Evolutionary conservation across 1,140 invertebrate species (phyloP).

Genomic region (Scaptomyza montana): DNA sequence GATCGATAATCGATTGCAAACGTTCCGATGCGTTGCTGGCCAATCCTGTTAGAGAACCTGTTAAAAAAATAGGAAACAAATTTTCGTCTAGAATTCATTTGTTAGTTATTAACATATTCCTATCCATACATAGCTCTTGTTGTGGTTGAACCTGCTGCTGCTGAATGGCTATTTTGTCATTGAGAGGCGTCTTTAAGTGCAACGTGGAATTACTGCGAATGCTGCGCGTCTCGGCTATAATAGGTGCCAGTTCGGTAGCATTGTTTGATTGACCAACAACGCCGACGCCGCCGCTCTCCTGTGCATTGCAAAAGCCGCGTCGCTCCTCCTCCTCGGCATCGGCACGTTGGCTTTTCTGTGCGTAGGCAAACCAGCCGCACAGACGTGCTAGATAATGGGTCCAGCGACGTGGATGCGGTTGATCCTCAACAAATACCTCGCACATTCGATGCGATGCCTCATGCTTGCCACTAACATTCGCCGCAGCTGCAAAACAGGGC

Average conservation of each 20-base stretch:
- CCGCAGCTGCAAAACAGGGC: constrained; percentile 73
- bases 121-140: constrained; percentile 52
- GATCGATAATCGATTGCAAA: constrained; percentile 76
- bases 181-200: constrained; percentile 13
- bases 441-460: constrained; percentile 72
- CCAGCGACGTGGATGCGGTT: constrained; percentile 56
- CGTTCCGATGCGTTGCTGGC: constrained; percentile 67
- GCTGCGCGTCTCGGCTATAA: constrained; percentile 60
- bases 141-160: constrained; percentile 11
- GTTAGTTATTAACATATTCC: too few relatives aligned
- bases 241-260: constrained; percentile 55
- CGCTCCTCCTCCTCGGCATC: constrained; percentile 66
- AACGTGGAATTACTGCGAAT: constrained; percentile 39
- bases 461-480: constrained; percentile 55
- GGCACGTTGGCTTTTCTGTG: constrained; percentile 41
- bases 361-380: constrained; percentile 53
- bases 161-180: constrained; percentile 6
- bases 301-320: constrained; percentile 72
- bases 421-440: constrained; percentile 78
- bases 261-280: constrained; percentile 19
- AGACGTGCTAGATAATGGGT: constrained; percentile 63
- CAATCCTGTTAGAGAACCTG: constrained; percentile 70
- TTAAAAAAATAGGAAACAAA: neutral
- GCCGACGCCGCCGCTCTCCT: constrained; percentile 26
- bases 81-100: neutral